A percentile compares a stretch with the other conserved stretches of the same genome.
phyloP scores from a whole-genome alignment of 2,888 invertebrate species.

The Germaria angustata region DNA sequence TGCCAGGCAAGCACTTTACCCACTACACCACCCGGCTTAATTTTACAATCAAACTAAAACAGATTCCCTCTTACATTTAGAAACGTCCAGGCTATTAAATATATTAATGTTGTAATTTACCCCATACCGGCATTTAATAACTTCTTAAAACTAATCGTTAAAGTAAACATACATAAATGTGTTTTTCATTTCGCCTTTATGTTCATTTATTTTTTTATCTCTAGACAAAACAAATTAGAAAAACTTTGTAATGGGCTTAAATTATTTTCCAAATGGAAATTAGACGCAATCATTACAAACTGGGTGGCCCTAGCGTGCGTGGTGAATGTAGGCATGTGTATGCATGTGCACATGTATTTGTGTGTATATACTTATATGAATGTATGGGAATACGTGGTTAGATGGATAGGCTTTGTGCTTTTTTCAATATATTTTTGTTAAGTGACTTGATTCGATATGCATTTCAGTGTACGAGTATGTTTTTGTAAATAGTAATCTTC shows the following conservation, averaged over 20 bases:
- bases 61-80: too few relatives aligned
- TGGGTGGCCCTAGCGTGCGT: slow-evolving; percentile 60
- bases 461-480: background rate
- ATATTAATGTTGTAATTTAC: background rate
- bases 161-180: background rate
- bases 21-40: too few relatives aligned
- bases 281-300: slow-evolving; percentile 56
- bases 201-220: background rate
- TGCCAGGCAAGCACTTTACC: too few relatives aligned
- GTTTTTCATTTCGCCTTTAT: background rate
- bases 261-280: slow-evolving; percentile 64
- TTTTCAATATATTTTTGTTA: background rate
- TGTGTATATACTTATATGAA: background rate
- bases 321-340: background rate
- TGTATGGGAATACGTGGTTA: slow-evolving; percentile 1
- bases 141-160: background rate
- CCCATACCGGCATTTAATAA: background rate
- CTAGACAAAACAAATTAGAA: background rate
- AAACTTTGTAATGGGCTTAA: slow-evolving; percentile 45
- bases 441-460: background rate
- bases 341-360: background rate
- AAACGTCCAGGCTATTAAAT: background rate
- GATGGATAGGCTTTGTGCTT: background rate
- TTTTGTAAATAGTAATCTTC: background rate
- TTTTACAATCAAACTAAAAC: too few relatives aligned